A percentile compares a stretch with the other conserved stretches of the same genome.
Evolutionary conservation across 2,888 invertebrate species (phyloP).

Genomic region (Gasteruption jaculator): DNA sequence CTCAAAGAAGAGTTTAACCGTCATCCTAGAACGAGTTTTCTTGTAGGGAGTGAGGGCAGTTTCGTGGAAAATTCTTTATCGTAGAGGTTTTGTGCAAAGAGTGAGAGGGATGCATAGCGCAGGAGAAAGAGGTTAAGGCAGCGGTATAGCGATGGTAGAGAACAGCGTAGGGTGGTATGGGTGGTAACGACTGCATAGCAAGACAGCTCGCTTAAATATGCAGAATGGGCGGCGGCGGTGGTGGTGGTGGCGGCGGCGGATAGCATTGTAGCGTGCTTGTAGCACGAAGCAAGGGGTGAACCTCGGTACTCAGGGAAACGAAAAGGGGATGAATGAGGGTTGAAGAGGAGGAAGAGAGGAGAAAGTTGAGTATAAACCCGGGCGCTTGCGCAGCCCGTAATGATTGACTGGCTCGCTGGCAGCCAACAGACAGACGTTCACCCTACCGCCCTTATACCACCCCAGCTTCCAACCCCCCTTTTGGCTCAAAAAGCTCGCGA

Average conservation of each 20-base stretch:
- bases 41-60: too few relatives aligned
- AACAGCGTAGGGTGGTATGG: constrained; percentile 31
- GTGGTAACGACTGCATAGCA: constrained; percentile 45
- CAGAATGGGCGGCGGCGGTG: constrained; percentile 48
- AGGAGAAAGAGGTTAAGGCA: constrained; percentile 4
- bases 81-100: not conserved
- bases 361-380: constrained; percentile 18
- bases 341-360: constrained; percentile 10
- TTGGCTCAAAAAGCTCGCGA: constrained; percentile 36
- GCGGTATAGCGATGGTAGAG: constrained; percentile 23
- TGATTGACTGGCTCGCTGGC: constrained; percentile 53
- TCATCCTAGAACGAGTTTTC: too few relatives aligned
- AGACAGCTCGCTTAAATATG: constrained; percentile 51
- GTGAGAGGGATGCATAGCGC: not conserved
- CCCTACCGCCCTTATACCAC: constrained; percentile 22
- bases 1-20: too few relatives aligned
- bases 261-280: constrained; percentile 47
- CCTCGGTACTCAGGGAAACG: constrained; percentile 36
- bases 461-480: constrained; percentile 15
- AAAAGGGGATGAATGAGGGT: constrained; percentile 1
- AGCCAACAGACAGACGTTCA: constrained; percentile 52
- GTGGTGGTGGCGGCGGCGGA: constrained; percentile 15
- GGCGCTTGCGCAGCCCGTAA: constrained; percentile 50
- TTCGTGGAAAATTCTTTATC: not conserved
- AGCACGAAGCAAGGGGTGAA: constrained; percentile 45